These are phyloP conservation scores for Taurulus bubalis DNA, from an alignment of 2,113 vertebrate species.

Conservation along the genomic window DNA sequence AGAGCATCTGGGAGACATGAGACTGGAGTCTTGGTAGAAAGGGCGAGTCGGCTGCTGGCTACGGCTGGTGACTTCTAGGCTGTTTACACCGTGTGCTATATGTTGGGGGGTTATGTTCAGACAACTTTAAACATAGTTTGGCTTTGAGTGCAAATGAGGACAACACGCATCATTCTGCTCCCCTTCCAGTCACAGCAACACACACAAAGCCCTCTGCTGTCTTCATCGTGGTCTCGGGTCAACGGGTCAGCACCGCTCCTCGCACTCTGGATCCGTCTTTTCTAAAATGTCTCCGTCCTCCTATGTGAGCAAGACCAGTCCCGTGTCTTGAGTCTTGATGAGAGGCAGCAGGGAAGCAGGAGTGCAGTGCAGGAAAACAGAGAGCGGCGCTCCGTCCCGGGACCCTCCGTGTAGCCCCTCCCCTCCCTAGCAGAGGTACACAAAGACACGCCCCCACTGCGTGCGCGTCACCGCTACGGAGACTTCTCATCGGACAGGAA, in stretches of 20 bases:
- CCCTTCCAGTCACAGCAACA: conserved; percentile 34
- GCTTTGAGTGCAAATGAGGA: conserved; percentile 47
- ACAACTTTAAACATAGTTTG: conserved; percentile 51
- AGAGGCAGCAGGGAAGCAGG: conserved; percentile 29
- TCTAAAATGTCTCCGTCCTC: conserved; percentile 7
- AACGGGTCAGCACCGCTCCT: not conserved
- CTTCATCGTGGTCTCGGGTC: conserved; percentile 8
- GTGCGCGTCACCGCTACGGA: not conserved
- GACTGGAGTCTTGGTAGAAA: not conserved
- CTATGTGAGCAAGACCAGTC: conserved; percentile 16
- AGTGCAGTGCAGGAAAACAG: conserved; percentile 15
- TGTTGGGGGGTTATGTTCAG: not conserved
- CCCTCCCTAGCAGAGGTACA: not conserved
- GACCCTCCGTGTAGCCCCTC: not conserved
- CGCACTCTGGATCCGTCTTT: not conserved
- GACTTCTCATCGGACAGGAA: conserved; percentile 30
- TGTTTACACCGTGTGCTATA: not conserved
- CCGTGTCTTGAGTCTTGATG: not conserved
- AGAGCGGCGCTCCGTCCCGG: not conserved
- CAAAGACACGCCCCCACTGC: not conserved
- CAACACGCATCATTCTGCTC: conserved; percentile 22
- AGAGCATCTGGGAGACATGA: conserved; percentile 18
- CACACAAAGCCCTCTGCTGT: conserved; percentile 15
- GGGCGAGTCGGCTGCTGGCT: not conserved
- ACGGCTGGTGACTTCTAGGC: conserved; percentile 4